A percentile compares a stretch with the other conserved stretches of the same genome.
These are phyloP conservation scores for Brachyhypopomus gauderio DNA, from an alignment of 2,113 vertebrate species.

Conservation along the genomic window DNA sequence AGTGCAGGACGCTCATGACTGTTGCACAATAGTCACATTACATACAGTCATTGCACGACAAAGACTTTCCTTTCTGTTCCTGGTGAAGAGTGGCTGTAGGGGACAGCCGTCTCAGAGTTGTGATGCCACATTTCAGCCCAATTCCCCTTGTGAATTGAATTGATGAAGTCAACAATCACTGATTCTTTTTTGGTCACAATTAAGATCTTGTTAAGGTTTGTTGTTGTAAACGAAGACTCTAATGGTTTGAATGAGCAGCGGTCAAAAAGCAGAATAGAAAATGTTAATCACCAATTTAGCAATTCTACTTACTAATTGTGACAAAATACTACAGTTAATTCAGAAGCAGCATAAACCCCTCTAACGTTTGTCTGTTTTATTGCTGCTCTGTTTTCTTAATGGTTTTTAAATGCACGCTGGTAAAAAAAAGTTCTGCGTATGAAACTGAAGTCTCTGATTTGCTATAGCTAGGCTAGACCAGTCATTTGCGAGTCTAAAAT, in stretches of 20 bases:
- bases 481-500: not conserved
- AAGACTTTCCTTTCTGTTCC: constrained; percentile 69
- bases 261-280: not conserved
- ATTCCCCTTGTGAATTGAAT: not conserved
- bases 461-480: not conserved
- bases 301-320: not conserved
- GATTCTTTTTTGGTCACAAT: not conserved
- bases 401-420: no score
- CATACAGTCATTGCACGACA: constrained; percentile 71
- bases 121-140: constrained; percentile 18
- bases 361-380: no score
- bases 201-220: not conserved
- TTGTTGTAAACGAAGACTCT: not conserved
- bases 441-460: not conserved
- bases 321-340: not conserved
- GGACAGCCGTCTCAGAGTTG: constrained; percentile 6
- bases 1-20: constrained; percentile 63
- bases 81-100: constrained; percentile 34
- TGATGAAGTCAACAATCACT: constrained; percentile 1
- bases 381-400: no score
- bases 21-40: constrained; percentile 71
- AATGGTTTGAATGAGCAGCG: not conserved
- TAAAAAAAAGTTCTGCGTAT: not conserved
- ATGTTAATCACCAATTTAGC: not conserved
- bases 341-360: not conserved